Base-by-base conservation (phyloP, 2,888 invertebrate species). In the Anthrax anthrax region DNA sequence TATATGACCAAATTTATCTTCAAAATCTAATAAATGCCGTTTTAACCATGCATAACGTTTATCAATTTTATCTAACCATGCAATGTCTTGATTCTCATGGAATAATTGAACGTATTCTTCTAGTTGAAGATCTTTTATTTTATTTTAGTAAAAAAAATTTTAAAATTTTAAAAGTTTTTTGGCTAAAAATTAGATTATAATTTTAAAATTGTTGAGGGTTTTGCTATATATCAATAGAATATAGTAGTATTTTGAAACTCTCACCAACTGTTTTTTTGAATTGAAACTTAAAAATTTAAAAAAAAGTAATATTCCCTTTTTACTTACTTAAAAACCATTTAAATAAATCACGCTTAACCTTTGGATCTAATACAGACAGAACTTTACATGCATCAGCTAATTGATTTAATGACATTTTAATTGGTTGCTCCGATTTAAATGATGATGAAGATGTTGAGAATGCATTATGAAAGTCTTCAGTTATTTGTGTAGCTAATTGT, bases 31-130 rank as follows among this genome's bases (percentile, higher is more conserved):
- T 50, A 98, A 71, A 63, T 92, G 90, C 14, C 86, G 76, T 64
- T 98, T 96, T 41, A 98, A 81, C 98, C 98, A 98, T 5, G 89
- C 85, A 70, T 87, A 91, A 43, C 94, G 76, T 48, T 86, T 83
- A 61, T 95, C 94, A 44, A 98, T 84, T 70, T 91, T 91, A 59
- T 95, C 87, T 50, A 99, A 67, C 97, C 98, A 98, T 2, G 96
- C 94, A 41, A 82, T 84, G 65, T 97, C 96, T 67, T 98, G 95
- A 59, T 89, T 90, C 57, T 90, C 83, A 44, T 91, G 86, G 71
- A 96, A 98, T 47, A 99, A 72, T 58, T 95, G 91, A 44, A 77
- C 74, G 65, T 99, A 98, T 64, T 99, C 98, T 66, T 89, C 80
- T 36, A 94, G 69, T 59, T 87, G 86, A 42, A 79, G 72, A 39